Base-by-base conservation (phyloP, 2,888 invertebrate species). In the Ormyrus thymus region DNA sequence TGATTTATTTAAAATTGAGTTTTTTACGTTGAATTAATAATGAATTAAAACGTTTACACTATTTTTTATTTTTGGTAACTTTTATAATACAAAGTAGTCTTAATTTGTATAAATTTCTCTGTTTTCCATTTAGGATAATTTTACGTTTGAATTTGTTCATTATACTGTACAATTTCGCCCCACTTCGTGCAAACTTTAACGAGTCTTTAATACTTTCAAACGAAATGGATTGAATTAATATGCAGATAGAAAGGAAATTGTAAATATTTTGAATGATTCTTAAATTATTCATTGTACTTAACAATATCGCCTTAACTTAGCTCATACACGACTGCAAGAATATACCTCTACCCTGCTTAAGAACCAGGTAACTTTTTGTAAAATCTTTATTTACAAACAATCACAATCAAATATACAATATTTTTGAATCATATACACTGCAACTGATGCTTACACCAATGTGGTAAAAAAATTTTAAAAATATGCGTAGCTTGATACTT, bases 141-240 rank as follows among this genome's bases (percentile, higher is more conserved):
- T 50, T 15, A 15, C 29, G 11, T 46, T 7, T 15, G 29, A 50
- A 2, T 65, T 15, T 9, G 50, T 65, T 50, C 51, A 65, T 65
- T 65, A 65, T 15, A 9, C 2, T 5, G 15, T 51, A 65, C 13
- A 51, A 29, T 65, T 11, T 50, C 5, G 29, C 65, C 29, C 50
- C 51, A 51, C 29, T 15, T 29, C 29, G 50, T 65, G 6, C 6
- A 51, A 65, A 50, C 50, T 29, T 65, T 50, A 65, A 51, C 29
- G 51, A 51, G 11, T 7, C 65, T 65, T 51, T 51, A 51, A 65
- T 65, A 65, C 13, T 62, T 62, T 9, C 6, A 9, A 61, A 45
- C n/a, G 13, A 43, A 62, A 62, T 7, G 48, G 13, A 45, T 61
- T 61, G 7, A n/a, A n/a, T 4, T 7, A 10, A 13, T n/a, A n/a